Conservation (phyloP, 2,888 invertebrate genomes). For the Keiferia lycopersicella region DNA sequence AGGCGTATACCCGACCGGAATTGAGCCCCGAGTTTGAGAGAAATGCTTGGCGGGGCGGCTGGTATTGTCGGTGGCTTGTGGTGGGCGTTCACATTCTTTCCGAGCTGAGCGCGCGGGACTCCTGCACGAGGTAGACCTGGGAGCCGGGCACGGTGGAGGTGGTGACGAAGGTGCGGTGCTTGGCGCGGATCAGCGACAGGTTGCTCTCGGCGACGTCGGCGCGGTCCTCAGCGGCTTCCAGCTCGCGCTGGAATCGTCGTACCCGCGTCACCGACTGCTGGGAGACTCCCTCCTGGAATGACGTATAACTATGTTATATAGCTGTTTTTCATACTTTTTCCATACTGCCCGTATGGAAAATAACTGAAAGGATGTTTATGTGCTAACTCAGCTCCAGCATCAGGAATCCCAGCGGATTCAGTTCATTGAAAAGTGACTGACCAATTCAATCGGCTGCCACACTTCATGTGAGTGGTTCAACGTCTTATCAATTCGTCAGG, state of each 20-base stretch:
- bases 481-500: too few species aligned
- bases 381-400: too few species aligned
- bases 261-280: conserved; percentile 96
- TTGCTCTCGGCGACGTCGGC: conserved; percentile 97
- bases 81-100: conserved; percentile 54
- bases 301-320: not conserved
- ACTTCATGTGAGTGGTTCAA: too few species aligned
- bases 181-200: conserved; percentile 96
- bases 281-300: conserved; percentile 91
- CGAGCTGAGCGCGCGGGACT: conserved; percentile 85
- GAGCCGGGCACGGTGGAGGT: conserved; percentile 95
- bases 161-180: conserved; percentile 98
- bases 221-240: conserved; percentile 98
- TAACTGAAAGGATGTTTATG: too few species aligned
- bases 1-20: conserved; percentile 74
- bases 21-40: conserved; percentile 68
- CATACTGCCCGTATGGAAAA: too few species aligned
- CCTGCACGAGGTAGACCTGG: conserved; percentile 94
- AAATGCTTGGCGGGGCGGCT: conserved; percentile 69
- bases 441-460: too few species aligned
- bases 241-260: conserved; percentile 98
- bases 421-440: too few species aligned
- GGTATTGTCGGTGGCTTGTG: conserved; percentile 30
- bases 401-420: too few species aligned
- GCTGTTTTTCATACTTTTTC: too few species aligned